A percentile compares a stretch with the other conserved stretches of the same genome.
These are phyloP conservation scores for Callaeas wilsoni DNA, from an alignment of 2,113 vertebrate species.

Conservation along the genomic window DNA sequence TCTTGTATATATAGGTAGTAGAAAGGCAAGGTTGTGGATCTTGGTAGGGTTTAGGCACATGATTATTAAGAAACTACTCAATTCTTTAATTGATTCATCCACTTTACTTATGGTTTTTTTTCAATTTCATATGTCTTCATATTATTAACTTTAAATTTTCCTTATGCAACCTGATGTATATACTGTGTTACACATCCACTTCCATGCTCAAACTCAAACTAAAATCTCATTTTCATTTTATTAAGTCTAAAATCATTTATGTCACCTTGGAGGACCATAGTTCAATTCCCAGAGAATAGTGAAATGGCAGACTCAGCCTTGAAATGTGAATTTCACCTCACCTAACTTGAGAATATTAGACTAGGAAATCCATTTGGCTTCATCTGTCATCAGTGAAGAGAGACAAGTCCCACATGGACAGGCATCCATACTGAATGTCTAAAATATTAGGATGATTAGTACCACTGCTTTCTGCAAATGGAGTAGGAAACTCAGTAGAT, in stretches of 20 bases:
- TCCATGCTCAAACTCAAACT: not conserved
- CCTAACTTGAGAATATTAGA: not conserved
- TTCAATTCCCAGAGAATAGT: not conserved
- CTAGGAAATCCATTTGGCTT: not conserved
- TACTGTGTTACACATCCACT: not conserved
- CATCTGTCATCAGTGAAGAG: not conserved
- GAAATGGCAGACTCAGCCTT: not conserved
- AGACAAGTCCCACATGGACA: not conserved
- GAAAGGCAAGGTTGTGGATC: not conserved
- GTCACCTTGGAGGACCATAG: not conserved
- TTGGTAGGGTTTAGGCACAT: not conserved
- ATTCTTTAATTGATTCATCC: not conserved
- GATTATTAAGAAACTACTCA: not conserved
- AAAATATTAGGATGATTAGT: not conserved
- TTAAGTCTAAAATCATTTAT: not conserved
- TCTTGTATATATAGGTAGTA: not conserved
- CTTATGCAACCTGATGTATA: not conserved
- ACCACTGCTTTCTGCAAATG: not conserved
- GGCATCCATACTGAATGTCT: not conserved
- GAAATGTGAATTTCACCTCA: not conserved
- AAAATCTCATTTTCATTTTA: not conserved
- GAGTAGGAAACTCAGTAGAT: not conserved
- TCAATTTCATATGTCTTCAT: not conserved
- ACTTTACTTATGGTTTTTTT: not conserved
- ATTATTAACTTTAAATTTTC: not conserved